Evolutionary conservation across 1,140 invertebrate genomes (phyloP), one percentile per base, ranked within the genome.

Genomic region (Aphidius ervi): DNA sequence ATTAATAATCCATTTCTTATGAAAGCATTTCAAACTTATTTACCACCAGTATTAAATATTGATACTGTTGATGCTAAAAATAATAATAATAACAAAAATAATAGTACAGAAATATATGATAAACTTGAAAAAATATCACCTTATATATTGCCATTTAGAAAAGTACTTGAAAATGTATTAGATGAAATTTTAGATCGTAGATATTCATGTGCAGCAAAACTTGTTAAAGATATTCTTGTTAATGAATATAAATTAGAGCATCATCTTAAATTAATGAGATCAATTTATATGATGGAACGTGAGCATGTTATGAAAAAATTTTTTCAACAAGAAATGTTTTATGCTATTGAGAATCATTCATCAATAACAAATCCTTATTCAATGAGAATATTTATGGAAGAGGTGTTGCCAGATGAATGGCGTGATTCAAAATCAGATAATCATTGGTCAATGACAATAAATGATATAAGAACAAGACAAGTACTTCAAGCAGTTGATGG

Each of bases 291-390:
- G 68, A 86, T 88, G 82, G 82, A 83, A 68, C 67, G 69, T 8
- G 86, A 85, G 43, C 83, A 87, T 64, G 69, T 85, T 9, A 83
- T 87, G 78, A 84, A 82, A 67, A 82, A 83, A 59, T 86, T 87
- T 69, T 86, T 84, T 62, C 78, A 81, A 23, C 78, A 81, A 23
- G 58, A 71, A 78, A 46, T 77, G 42, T 86, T 86, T 78, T 65
- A 81, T 9, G 82, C 84, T 82, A 79, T 79, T 66, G 83, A 79
- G 71, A 75, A 50, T 65, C 82, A 77, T 56, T 73, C 80, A 60
- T 68, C 67, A 56, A 78, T 77, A 72, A 71, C 70, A 31, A 79
- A 75, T 64, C 68, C 78, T 5, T 72, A 79, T 6, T 75, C 73
- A 47, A 68, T 86, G 9, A 82, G 82, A 7, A 71, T 76, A 58